phyloP scores from a whole-genome alignment of 1,140 invertebrate species.

The Macrobrachium nipponense region DNA sequence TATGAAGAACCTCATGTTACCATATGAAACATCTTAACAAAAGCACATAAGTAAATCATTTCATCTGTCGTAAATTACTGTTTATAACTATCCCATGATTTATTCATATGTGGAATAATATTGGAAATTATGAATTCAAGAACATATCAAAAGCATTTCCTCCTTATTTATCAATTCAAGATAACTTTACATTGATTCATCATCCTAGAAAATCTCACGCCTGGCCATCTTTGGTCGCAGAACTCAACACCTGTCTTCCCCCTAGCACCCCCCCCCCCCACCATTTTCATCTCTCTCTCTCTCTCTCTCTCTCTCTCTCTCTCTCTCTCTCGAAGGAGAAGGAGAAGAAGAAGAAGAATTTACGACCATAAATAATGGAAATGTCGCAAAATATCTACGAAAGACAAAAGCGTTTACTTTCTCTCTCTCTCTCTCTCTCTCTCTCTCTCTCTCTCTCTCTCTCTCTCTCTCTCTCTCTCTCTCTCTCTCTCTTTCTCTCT shows the following conservation, averaged over 20 bases:
- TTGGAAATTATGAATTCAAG: no score
- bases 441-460: constrained; percentile 31
- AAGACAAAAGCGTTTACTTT: background rate
- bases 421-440: constrained; percentile 34
- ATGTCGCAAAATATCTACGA: background rate
- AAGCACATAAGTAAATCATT: no score
- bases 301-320: constrained; percentile 5
- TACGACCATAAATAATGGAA: background rate
- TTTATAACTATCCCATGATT: no score
- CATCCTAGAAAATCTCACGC: no score
- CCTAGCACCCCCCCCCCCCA: background rate
- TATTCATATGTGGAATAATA: no score
- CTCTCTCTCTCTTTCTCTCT: constrained; percentile 29
- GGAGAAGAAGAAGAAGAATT: no score
- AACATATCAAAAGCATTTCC: no score
- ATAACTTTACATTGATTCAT: no score
- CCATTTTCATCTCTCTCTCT: background rate
- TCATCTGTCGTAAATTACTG: no score
- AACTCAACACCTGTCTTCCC: background rate
- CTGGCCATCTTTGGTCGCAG: background rate
- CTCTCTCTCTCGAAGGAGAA: background rate
- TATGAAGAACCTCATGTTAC: no score
- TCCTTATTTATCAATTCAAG: no score
- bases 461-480: constrained; percentile 33
- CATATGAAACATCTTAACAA: no score